Conservation (phyloP, 2,797 vertebrate genomes). For the Propithecus deckenii region DNA sequence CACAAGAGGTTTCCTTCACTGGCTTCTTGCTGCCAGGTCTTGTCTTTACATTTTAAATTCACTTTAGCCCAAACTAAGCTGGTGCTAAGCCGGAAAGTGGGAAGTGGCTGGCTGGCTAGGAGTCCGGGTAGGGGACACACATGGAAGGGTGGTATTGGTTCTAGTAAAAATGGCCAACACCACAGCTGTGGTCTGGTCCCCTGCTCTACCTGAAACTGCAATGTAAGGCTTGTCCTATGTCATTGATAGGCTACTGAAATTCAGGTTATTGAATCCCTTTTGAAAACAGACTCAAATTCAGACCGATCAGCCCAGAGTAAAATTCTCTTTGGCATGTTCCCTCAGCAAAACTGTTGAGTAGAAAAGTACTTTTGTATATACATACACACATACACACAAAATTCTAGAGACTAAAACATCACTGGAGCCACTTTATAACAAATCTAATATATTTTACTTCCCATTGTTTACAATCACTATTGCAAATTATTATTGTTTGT, state of each 20-base stretch:
- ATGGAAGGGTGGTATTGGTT: neutral
- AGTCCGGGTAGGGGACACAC: neutral
- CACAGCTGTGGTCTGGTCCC: neutral
- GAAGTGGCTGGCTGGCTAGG: neutral
- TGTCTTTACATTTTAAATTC: constrained; percentile 23
- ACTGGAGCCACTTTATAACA: neutral
- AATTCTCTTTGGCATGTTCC: constrained; percentile 17
- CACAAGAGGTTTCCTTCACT: neutral
- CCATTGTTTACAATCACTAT: neutral
- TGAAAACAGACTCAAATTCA: constrained; percentile 10
- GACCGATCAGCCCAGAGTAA: neutral
- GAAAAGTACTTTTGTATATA: neutral
- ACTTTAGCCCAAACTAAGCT: neutral
- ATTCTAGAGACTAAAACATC: neutral
- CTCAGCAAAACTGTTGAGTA: neutral
- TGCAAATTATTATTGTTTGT: constrained; percentile 7
- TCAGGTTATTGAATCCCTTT: neutral
- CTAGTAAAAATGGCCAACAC: neutral
- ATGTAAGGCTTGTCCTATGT: neutral
- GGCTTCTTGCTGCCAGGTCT: neutral
- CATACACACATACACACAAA: no score
- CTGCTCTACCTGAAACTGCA: neutral
- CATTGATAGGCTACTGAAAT: neutral
- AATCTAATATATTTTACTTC: neutral
- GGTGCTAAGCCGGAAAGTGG: neutral